Conservation (phyloP, 2,888 invertebrate species). For the Leucophenga maculata region DNA sequence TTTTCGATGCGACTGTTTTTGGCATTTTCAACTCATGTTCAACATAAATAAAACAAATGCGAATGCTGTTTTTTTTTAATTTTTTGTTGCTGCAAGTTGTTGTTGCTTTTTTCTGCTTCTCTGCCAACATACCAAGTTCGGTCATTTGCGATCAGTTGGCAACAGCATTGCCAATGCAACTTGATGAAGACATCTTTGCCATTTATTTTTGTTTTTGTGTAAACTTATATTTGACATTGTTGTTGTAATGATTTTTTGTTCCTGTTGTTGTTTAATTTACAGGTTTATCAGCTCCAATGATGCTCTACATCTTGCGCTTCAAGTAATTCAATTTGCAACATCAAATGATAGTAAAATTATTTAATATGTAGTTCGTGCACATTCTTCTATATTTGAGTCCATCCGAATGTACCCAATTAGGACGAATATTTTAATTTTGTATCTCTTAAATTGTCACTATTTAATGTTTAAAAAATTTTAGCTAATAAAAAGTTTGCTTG, state of each 20-base stretch:
- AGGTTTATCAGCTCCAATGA: too few relatives aligned
- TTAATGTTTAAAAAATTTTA: neutral
- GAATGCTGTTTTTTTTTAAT: constrained; percentile 45
- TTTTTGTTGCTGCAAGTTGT: constrained; percentile 20
- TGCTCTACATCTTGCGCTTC: too few relatives aligned
- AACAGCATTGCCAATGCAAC: constrained; percentile 32
- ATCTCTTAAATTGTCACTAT: too few relatives aligned
- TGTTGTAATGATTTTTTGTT: too few relatives aligned
- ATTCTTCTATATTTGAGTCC: too few relatives aligned
- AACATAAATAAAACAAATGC: constrained; percentile 65
- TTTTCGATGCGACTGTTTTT: constrained; percentile 44
- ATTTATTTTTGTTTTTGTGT: constrained; percentile 23
- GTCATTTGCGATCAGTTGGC: constrained; percentile 45
- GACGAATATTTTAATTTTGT: too few relatives aligned
- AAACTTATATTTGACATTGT: neutral
- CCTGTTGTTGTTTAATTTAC: too few relatives aligned
- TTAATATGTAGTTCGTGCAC: too few relatives aligned
- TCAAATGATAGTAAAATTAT: too few relatives aligned
- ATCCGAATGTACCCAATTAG: too few relatives aligned
- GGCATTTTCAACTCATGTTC: constrained; percentile 67
- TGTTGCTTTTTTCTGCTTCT: constrained; percentile 26
- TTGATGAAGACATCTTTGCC: constrained; percentile 63
- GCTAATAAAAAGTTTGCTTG: neutral
- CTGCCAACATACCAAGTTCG: constrained; percentile 54
- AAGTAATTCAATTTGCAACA: neutral